A percentile compares a stretch with the other conserved stretches of the same genome.
These are phyloP conservation scores for Pomacea maculata DNA, from an alignment of 1,140 invertebrate genomes.

Conservation along the genomic window DNA sequence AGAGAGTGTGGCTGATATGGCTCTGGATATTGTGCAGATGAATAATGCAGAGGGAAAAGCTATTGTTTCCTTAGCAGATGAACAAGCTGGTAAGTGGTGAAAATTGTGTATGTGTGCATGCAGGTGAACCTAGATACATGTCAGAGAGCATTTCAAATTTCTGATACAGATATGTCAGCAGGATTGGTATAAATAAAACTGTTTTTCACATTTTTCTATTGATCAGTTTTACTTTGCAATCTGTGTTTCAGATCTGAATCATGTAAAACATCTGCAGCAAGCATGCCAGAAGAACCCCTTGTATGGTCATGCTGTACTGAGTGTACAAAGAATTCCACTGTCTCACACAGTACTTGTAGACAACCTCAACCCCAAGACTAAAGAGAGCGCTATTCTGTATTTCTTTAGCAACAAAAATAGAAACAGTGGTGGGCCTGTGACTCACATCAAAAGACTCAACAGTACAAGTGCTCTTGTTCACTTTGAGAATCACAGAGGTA, in stretches of 20 bases:
- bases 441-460: not conserved
- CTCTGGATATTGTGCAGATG: not conserved
- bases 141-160: no score
- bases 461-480: constrained; percentile 6
- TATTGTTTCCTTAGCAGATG: not conserved
- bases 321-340: not conserved
- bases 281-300: not conserved
- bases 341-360: constrained; percentile 3
- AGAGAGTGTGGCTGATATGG: not conserved
- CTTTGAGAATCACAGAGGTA: constrained; percentile 3
- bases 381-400: not conserved
- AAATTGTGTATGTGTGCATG: no score
- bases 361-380: not conserved
- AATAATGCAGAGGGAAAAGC: not conserved
- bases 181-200: no score
- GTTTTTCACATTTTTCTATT: no score
- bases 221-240: no score
- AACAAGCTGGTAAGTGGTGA: not conserved
- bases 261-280: not conserved
- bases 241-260: not conserved
- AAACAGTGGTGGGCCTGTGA: constrained; percentile 5
- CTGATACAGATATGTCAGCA: no score
- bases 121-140: no score
- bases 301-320: not conserved
- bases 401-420: constrained; percentile 19